Percentiles rank a stretch among this genome's conserved stretches.
Evolutionary conservation across 2,888 invertebrate genomes (phyloP).

Genomic region (Caenorhabditis sp.): DNA sequence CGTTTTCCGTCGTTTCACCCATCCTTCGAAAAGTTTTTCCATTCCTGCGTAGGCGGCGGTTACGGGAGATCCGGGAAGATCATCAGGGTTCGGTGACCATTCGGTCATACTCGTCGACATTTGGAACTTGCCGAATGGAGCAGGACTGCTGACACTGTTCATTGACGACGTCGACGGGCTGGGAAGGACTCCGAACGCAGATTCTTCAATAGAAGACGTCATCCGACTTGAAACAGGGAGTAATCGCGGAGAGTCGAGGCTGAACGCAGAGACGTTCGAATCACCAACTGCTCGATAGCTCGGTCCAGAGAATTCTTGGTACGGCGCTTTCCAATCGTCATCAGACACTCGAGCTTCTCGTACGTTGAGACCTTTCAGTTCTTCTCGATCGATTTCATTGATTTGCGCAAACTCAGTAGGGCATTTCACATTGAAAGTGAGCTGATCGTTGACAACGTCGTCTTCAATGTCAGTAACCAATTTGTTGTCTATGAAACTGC

Average conservation of each 20-base stretch:
- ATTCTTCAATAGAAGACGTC: slow-evolving; percentile 60
- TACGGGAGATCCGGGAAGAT: slow-evolving; percentile 49
- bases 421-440: slow-evolving; percentile 74
- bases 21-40: slow-evolving; percentile 74
- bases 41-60: slow-evolving; percentile 45
- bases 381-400: slow-evolving; percentile 62
- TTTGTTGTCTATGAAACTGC: slow-evolving; percentile 76
- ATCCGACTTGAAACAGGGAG: slow-evolving; percentile 40
- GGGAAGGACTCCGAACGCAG: slow-evolving; percentile 58
- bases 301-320: slow-evolving; percentile 52
- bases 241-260: slow-evolving; percentile 64
- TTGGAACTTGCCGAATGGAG: slow-evolving; percentile 60
- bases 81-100: slow-evolving; percentile 52
- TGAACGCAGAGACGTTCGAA: slow-evolving; percentile 63
- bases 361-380: slow-evolving; percentile 62
- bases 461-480: slow-evolving; percentile 72
- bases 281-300: slow-evolving; percentile 56
- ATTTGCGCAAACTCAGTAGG: slow-evolving; percentile 74
- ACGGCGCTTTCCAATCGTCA: slow-evolving; percentile 72
- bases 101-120: slow-evolving; percentile 57
- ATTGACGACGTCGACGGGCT: slow-evolving; percentile 72
- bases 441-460: slow-evolving; percentile 72
- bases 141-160: slow-evolving; percentile 69
- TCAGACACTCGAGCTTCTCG: slow-evolving; percentile 62
- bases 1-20: slow-evolving; percentile 74